Conservation (phyloP, 2,113 vertebrate species). For the Pyrgilauda ruficollis region DNA sequence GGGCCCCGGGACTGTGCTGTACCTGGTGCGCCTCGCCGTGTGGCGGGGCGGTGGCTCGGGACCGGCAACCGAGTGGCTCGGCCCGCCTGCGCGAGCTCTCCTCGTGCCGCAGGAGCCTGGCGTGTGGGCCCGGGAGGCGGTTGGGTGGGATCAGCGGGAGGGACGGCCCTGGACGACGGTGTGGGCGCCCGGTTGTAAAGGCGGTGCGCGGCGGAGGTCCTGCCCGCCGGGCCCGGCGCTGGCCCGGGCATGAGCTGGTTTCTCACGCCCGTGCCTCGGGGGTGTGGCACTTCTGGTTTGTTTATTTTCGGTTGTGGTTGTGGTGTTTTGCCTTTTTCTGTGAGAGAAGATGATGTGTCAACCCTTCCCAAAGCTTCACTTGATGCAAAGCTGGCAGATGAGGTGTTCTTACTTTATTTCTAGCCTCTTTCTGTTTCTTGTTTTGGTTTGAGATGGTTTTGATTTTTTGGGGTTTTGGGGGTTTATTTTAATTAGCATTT, state of each 20-base stretch:
- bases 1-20: neutral
- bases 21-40: neutral
- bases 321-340: neutral
- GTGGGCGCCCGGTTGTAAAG: too few species aligned
- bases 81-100: neutral
- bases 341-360: neutral
- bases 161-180: neutral
- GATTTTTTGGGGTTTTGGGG: too few species aligned
- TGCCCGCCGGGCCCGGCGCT: neutral
- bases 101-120: neutral
- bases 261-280: neutral
- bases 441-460: neutral
- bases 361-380: neutral
- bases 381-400: neutral
- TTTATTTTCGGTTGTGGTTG: neutral
- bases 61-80: neutral
- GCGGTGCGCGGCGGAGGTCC: neutral
- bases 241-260: neutral
- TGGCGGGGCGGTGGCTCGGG: too few species aligned
- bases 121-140: neutral
- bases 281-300: neutral
- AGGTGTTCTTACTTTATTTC: neutral
- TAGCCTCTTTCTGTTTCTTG: neutral
- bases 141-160: neutral
- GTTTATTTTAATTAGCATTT: neutral